Conservation (phyloP, 2,888 invertebrate species). For the Abrostola triplasia region DNA sequence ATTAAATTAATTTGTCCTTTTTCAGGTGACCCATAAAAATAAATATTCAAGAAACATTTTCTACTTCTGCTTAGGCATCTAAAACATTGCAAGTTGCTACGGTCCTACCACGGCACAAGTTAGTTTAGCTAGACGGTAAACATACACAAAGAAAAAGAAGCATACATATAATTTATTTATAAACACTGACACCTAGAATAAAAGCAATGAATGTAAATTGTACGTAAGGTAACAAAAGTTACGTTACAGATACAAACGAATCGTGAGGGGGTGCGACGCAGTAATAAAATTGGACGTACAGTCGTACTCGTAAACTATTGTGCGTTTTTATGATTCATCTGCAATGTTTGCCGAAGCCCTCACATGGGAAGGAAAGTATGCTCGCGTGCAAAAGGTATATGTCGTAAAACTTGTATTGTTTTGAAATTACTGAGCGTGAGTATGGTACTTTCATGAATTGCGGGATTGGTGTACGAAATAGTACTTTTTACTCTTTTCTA, state of each 20-base stretch:
- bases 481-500: too few relatives aligned
- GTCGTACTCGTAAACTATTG: constrained; percentile 83
- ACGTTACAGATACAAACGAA: constrained; percentile 36
- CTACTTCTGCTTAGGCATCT: too few relatives aligned
- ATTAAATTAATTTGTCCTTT: too few relatives aligned
- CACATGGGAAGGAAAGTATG: constrained; percentile 62
- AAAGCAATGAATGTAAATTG: constrained; percentile 41
- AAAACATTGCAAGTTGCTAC: too few relatives aligned
- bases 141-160: too few relatives aligned
- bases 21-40: too few relatives aligned
- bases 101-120: too few relatives aligned
- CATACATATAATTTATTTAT: too few relatives aligned
- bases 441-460: constrained; percentile 18
- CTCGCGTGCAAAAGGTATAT: constrained; percentile 60
- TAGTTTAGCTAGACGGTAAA: too few relatives aligned
- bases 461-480: background rate
- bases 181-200: background rate
- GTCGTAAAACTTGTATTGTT: constrained; percentile 56
- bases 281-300: constrained; percentile 79
- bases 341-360: constrained; percentile 77
- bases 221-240: constrained; percentile 22
- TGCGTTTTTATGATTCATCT: constrained; percentile 87
- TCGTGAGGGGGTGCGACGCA: constrained; percentile 54
- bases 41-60: too few relatives aligned
- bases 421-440: constrained; percentile 34